Base-by-base conservation (phyloP, 2,113 vertebrate species). In the Electrona antarctica region DNA sequence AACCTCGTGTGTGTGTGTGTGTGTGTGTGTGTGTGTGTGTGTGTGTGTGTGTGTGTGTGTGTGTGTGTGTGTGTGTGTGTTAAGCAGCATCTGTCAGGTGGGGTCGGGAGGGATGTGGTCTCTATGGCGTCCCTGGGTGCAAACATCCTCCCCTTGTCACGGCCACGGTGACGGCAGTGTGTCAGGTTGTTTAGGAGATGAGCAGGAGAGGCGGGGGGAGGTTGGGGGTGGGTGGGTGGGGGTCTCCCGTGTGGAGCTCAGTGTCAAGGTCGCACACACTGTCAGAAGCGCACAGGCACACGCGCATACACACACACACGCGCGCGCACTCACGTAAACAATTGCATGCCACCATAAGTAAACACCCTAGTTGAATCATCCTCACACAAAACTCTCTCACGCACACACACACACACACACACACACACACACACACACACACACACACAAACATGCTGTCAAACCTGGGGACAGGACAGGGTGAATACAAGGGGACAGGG, bases 151-250 rank as follows among this genome's bases (percentile, higher is more conserved):
- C 72, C 81, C 83, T 89, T 91, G 89, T 90, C 90, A 89, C 87
- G 85, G 69, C 87, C 79, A 79, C 54, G 64, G 88, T 90, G 90
- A 91, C 84, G 89, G 87, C 76, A 71, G 71, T 71, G 78, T 89
- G 91, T 91, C 91, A 91, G 88, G 90, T 89, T 91, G 90, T 91
- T 91, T 83, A 77, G 82, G 79, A 90, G 88, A 85, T 58, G 66
- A 48, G 67, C 69, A 67, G 63, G 60, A 41, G 33, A 54, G 79
- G 83, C 65, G 77, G 49, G 63, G 51, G 50, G 58, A 12, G 77
- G 48, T 48, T 54, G 77, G 69, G 60, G 48, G 67, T 46, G 41
- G 60, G 71, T 65, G 81, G 73, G 78, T 74, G 82, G 85, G 88
- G 89, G 86, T 86, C 88, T 87, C 84, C 81, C 81, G 78, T 50